Evolutionary conservation across 2,113 vertebrate genomes (phyloP), one percentile per base, ranked within the genome.

Genomic region (Rhea pennata): DNA sequence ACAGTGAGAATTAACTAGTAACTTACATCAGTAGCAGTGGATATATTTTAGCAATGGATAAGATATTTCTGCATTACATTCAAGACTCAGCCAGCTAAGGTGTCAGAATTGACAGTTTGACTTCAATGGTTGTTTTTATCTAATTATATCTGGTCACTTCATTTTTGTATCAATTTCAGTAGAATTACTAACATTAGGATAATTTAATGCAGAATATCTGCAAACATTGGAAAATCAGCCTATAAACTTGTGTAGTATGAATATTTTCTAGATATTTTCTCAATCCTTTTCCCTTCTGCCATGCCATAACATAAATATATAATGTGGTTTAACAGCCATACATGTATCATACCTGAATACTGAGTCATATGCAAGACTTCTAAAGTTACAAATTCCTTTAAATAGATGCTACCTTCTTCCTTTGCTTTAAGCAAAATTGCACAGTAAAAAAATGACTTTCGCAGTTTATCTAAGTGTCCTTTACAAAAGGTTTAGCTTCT

Each of bases 271-370:
- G 39, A 66, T 24, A 21, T 66, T 23, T 75, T 14, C 17, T 65
- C 64, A 54, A 2, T 29, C 14, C 11, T 80, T 74, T 64, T 74
- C 10, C 16, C 9, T 64, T 85, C 42, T 78, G 4, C 23, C 10
- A 3, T 17, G 14, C 46, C 40, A 16, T 53, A 61, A 15, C 22
- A 42, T 15, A 51, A 24, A 3, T 23, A 5, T 23, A 2, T 24
- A 6, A n/a, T 20, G 12, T 53, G 17, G 15, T 12, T 61, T 46
- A 65, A n/a, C 1, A 58, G 10, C 23, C 53, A 24, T 50, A 26
- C 27, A 11, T 0, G 0, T 71, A 8, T 27, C 44, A 15, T 53
- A 11, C 27, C 13, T 70, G 23, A 59, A 20, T 39, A 15, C 15
- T 58, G 48, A 59, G 15, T 46, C 23, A 24, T 39, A 51, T 8